phyloP scores from a whole-genome alignment of 2,113 vertebrate genomes.

The Dicrurus megarhynchus region DNA sequence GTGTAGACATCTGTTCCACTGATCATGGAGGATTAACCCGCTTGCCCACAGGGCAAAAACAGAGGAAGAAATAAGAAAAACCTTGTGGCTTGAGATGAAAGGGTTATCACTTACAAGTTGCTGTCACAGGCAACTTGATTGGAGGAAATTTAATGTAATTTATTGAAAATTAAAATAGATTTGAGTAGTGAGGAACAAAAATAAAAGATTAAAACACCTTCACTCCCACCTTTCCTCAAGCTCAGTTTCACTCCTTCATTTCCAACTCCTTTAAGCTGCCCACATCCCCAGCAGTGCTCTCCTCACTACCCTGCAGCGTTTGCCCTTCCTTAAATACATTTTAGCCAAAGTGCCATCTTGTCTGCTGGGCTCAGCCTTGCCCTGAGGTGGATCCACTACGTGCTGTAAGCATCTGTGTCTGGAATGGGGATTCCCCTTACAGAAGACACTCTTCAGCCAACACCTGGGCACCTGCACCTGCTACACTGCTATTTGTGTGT shows the following conservation, averaged over 20 bases:
- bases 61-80: neutral
- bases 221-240: neutral
- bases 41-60: neutral
- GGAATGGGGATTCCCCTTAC: neutral
- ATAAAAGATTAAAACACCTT: neutral
- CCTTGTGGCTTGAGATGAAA: neutral
- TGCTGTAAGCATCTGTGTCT: neutral
- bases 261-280: neutral
- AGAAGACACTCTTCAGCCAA: neutral
- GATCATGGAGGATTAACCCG: neutral
- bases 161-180: neutral
- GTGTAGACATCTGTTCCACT: neutral
- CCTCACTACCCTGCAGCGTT: fast-evolving
- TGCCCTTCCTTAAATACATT: neutral
- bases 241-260: neutral
- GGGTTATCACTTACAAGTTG: neutral
- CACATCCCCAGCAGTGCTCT: neutral
- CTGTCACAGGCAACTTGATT: fast-evolving
- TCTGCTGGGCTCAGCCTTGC: neutral
- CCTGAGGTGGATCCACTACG: neutral
- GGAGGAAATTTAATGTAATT: neutral
- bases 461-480: neutral
- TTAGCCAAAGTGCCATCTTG: neutral
- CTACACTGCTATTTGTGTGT: neutral
- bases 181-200: neutral